Base-by-base conservation (phyloP, 2,113 vertebrate species). In the Garra rufa region DNA sequence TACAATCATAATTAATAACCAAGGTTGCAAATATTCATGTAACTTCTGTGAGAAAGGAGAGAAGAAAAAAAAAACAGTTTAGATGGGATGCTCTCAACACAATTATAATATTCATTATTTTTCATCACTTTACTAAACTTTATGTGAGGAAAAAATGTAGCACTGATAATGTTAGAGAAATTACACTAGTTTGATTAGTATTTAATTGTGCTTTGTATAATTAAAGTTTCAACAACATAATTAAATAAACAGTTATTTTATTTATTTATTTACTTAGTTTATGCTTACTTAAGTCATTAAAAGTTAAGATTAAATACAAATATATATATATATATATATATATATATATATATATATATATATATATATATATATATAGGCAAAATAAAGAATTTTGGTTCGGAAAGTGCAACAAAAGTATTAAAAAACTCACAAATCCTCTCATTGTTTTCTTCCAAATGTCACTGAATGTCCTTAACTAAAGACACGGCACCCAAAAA, bases 401-500 rank as follows among this genome's bases (percentile, higher is more conserved):
- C 0, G 26, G 4, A 55, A 57, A 59, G 3, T 5, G 17, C 1
- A 63, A 26, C 24, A 79, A 10, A 63, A 63, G 4, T 19, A 80
- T 76, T 38, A 19, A 46, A 30, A 28, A 43, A 77, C 11, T 6
- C 41, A 28, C 34, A 67, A 34, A 46, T 46, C 21, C 3, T 48
- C 21, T 65, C 1, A 21, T 79, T 41, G 57, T 48, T 81, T 77
- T 77, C 50, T 9, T 77, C 26, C 30, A 28, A 70, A 55, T 61
- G 34, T 41, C 43, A 59, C n/a, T 1, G 30, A 82, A 70, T 38
- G 65, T 55, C 80, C 65, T 82, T 70, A 82, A 6, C 28, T 34
- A 34, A 44, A 73, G 24, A 85, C 38, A 85, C 2, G 6, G 26
- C 59, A 81, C 65, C 41, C 28, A 82, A 17, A 76, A 61, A 59